These are phyloP conservation scores for Vulpes vulpes DNA, from an alignment of 2,113 vertebrate genomes.

Conservation along the genomic window DNA sequence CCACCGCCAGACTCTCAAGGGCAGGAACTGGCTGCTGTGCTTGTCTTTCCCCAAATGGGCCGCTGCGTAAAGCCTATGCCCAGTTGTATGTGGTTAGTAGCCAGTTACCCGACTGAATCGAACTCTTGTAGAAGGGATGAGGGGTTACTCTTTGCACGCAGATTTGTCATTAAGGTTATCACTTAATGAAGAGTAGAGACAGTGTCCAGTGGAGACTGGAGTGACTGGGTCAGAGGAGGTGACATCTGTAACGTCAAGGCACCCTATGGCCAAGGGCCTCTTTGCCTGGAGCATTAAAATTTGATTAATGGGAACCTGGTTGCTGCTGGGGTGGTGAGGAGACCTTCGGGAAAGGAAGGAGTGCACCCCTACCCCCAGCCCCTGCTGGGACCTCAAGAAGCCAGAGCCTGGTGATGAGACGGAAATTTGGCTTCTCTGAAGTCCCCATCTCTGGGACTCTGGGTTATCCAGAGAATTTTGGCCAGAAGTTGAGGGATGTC, in stretches of 20 bases:
- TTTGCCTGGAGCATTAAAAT: neutral
- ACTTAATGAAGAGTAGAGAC: neutral
- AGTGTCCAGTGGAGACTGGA: neutral
- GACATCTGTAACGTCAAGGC: neutral
- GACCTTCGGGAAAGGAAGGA: neutral
- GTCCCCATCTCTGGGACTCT: neutral
- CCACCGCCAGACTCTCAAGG: neutral
- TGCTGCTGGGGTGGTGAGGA: neutral
- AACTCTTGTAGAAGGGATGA: neutral
- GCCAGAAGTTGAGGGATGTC: neutral
- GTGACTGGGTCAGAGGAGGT: neutral
- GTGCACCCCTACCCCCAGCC: fast-evolving
- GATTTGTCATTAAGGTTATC: neutral
- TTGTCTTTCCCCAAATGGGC: fast-evolving
- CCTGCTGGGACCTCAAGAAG: neutral
- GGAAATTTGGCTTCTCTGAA: neutral
- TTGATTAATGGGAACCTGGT: neutral
- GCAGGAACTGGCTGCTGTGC: neutral
- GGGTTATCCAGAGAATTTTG: neutral
- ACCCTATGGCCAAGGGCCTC: neutral
- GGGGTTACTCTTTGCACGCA: neutral
- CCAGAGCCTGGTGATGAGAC: neutral
- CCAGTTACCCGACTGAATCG: neutral
- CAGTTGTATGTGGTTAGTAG: neutral
- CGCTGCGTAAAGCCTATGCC: neutral